phyloP scores from a whole-genome alignment of 2,797 vertebrate genomes.

The Rhynchonycteris naso region DNA sequence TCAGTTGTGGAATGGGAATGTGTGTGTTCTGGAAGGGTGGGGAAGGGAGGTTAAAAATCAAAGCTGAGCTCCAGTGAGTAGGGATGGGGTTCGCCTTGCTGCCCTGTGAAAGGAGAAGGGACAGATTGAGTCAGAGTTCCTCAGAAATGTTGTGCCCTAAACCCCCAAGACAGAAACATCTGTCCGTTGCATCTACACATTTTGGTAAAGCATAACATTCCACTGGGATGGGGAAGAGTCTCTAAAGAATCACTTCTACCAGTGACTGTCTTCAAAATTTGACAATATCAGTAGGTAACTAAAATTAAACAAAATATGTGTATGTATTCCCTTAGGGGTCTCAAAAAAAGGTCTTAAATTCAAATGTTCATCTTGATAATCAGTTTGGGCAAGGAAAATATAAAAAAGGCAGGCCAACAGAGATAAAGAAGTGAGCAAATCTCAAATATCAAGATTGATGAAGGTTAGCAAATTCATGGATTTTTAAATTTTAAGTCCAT shows the following conservation, averaged over 20 bases:
- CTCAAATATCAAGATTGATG: slow-evolving; percentile 45
- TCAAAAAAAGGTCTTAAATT: slow-evolving; percentile 26
- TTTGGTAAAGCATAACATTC: slow-evolving; percentile 77
- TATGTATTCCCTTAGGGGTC: slow-evolving; percentile 40
- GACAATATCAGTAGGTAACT: slow-evolving; percentile 46
- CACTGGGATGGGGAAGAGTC: slow-evolving; percentile 62
- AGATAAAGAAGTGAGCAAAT: slow-evolving; percentile 61
- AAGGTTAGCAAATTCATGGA: slow-evolving; percentile 31
- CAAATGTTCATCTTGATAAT: slow-evolving; percentile 50
- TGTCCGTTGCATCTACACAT: slow-evolving; percentile 74
- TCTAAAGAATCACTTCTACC: slow-evolving; percentile 57
- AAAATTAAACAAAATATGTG: slow-evolving; percentile 48
- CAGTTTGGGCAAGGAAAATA: slow-evolving; percentile 66
- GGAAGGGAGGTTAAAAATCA: slow-evolving; percentile 83
- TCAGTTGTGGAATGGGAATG: slow-evolving; percentile 80
- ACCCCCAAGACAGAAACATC: slow-evolving; percentile 78
- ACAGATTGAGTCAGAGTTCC: slow-evolving; percentile 86
- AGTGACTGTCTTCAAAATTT: slow-evolving; percentile 65
- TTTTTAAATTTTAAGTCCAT: slow-evolving; percentile 48
- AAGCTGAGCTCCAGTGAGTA: slow-evolving; percentile 86
- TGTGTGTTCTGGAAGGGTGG: slow-evolving; percentile 81
- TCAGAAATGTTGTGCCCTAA: slow-evolving; percentile 82
- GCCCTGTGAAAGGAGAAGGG: slow-evolving; percentile 88
- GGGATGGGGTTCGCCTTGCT: slow-evolving; percentile 87
- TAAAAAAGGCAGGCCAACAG: slow-evolving; percentile 51